phyloP scores from a whole-genome alignment of 1,140 invertebrate genomes.

The Aricia agestis region DNA sequence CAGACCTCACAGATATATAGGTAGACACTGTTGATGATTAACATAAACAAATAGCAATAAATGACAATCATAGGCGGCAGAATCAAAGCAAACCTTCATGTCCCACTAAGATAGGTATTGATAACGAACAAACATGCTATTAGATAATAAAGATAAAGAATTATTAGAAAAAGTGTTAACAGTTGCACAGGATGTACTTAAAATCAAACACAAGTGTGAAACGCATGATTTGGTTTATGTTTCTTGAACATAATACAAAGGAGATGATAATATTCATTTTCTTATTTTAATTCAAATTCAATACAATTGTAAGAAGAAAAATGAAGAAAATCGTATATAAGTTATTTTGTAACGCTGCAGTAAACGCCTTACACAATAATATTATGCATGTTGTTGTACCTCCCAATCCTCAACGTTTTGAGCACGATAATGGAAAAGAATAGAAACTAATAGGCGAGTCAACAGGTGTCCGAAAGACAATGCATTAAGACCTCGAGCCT shows the following conservation, averaged over 20 bases:
- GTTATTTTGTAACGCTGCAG: too few relatives aligned
- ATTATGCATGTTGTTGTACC: not conserved
- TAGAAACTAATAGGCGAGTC: constrained; percentile 27
- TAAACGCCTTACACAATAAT: not conserved
- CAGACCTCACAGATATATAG: too few relatives aligned
- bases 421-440: constrained; percentile 11
- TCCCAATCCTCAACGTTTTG: not conserved
- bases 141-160: constrained; percentile 4
- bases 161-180: constrained; percentile 6
- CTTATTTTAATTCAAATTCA: too few relatives aligned
- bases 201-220: not conserved
- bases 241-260: not conserved
- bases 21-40: not conserved
- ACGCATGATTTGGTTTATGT: too few relatives aligned
- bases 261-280: too few relatives aligned
- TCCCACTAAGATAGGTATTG: constrained; percentile 9
- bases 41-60: not conserved
- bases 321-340: too few relatives aligned
- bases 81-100: constrained; percentile 1
- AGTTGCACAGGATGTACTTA: not conserved
- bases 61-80: not conserved
- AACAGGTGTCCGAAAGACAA: constrained; percentile 32
- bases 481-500: constrained; percentile 35
- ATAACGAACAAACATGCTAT: constrained; percentile 5
- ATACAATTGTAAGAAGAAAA: too few relatives aligned